These are phyloP conservation scores for Caenorhabditis inopinata DNA, from an alignment of 1,140 invertebrate genomes.

Conservation along the genomic window DNA sequence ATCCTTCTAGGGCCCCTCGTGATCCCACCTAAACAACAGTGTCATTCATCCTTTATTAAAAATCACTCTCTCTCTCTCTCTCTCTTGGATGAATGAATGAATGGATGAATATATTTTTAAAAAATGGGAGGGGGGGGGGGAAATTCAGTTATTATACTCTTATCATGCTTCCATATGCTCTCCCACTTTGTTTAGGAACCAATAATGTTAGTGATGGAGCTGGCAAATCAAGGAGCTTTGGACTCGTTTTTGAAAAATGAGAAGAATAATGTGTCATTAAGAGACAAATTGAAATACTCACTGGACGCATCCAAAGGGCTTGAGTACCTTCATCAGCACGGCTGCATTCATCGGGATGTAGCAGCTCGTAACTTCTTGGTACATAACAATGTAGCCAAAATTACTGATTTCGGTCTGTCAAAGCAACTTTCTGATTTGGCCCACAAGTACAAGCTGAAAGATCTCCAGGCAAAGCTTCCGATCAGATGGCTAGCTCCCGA, in stretches of 20 bases:
- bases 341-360: constrained; percentile 81
- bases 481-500: constrained; percentile 55
- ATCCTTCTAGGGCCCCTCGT: too few relatives aligned
- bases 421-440: constrained; percentile 72
- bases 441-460: constrained; percentile 52
- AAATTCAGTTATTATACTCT: too few relatives aligned
- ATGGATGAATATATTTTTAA: too few relatives aligned
- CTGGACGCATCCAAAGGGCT: constrained; percentile 89
- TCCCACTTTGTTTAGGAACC: too few relatives aligned
- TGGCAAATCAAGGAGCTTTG: constrained; percentile 77
- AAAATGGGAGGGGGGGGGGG: too few relatives aligned
- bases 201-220: constrained; percentile 98
- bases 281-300: constrained; percentile 77
- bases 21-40: too few relatives aligned
- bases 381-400: constrained; percentile 84
- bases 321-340: constrained; percentile 91
- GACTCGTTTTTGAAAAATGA: constrained; percentile 78
- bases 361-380: constrained; percentile 79
- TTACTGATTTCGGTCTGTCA: constrained; percentile 97
- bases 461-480: constrained; percentile 52
- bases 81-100: too few relatives aligned
- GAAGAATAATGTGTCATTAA: constrained; percentile 64
- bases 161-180: too few relatives aligned
- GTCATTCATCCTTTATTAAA: too few relatives aligned
- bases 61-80: too few relatives aligned